These are phyloP conservation scores for Mylabris sibirica DNA, from an alignment of 2,888 invertebrate species.

Conservation along the genomic window DNA sequence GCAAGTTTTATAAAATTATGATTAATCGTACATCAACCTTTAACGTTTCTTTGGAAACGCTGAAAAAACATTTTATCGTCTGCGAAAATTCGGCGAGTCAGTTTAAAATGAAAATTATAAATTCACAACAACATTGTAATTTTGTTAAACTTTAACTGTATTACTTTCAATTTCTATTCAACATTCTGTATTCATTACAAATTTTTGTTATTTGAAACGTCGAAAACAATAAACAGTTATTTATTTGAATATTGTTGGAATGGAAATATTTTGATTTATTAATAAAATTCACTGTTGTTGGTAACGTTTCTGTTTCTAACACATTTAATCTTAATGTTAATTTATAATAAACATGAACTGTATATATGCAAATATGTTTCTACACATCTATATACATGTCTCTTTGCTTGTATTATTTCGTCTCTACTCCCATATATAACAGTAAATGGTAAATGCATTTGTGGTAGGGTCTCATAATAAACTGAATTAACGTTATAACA, in stretches of 20 bases:
- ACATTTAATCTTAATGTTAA: neutral
- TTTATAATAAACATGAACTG: neutral
- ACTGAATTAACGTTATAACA: neutral
- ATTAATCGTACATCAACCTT: neutral
- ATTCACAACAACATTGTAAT: no score
- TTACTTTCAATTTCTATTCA: no score
- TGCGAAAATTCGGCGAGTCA: no score
- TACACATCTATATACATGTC: neutral
- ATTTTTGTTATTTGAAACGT: neutral
- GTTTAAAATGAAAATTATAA: no score
- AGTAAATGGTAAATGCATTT: neutral
- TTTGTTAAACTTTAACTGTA: no score
- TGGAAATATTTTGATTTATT: conserved; percentile 5
- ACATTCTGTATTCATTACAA: neutral
- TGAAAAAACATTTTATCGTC: no score
- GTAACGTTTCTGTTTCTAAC: neutral
- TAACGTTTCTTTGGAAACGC: no score
- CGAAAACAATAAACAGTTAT: neutral
- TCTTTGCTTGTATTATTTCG: neutral
- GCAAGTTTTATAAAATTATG: neutral
- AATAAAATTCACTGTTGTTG: neutral
- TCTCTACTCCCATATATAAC: neutral
- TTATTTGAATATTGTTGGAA: neutral
- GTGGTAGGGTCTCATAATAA: neutral
- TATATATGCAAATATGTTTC: neutral